Evolutionary conservation across 2,888 invertebrate species (phyloP).

Genomic region (Gandaritis pyraliata): DNA sequence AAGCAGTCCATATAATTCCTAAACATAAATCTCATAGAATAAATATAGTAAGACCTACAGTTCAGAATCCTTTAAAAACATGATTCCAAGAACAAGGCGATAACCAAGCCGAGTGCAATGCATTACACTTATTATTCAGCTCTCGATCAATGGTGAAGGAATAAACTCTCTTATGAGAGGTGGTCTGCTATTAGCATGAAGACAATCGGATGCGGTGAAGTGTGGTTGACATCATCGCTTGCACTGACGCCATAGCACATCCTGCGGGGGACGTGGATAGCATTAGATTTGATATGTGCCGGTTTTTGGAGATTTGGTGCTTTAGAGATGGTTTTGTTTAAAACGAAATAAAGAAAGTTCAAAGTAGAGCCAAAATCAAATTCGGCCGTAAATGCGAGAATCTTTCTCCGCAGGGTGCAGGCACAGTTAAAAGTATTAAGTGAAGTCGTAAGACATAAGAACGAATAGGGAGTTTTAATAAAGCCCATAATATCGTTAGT

Average conservation of each 20-base stretch:
- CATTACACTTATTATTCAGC: slow-evolving; percentile 64
- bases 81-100: slow-evolving; percentile 34
- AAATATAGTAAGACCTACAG: background rate
- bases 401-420: too few relatives aligned
- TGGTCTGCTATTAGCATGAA: slow-evolving; percentile 69
- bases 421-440: too few relatives aligned
- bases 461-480: too few relatives aligned
- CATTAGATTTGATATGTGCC: slow-evolving; percentile 46
- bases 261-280: slow-evolving; percentile 68
- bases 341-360: background rate
- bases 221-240: slow-evolving; percentile 66
- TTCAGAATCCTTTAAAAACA: slow-evolving; percentile 32
- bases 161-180: slow-evolving; percentile 61
- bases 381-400: background rate
- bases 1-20: background rate
- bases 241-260: slow-evolving; percentile 56
- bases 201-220: slow-evolving; percentile 70
- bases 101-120: slow-evolving; percentile 29
- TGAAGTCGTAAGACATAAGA: too few relatives aligned
- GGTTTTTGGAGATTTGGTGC: slow-evolving; percentile 24
- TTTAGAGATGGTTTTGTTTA: too few relatives aligned
- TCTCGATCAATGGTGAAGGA: slow-evolving; percentile 61
- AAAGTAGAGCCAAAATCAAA: background rate
- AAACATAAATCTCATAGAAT: background rate
- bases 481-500: too few relatives aligned